Percentiles rank a stretch among this genome's conserved stretches.
Conservation (phyloP, 2,113 vertebrate species). For the Macrotus californicus region DNA sequence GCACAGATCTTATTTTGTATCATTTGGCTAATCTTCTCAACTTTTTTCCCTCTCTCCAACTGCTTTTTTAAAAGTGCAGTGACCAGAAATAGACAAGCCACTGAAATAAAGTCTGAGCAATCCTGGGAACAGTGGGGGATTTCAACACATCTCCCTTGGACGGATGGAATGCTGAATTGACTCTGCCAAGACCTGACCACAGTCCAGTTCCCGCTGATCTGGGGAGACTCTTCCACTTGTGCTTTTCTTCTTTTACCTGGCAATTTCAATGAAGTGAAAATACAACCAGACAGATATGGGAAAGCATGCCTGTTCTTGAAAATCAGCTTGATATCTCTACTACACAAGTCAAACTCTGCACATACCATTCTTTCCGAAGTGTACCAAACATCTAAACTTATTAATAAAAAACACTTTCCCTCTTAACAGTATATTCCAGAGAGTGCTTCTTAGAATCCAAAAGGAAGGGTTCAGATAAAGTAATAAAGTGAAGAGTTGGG, state of each 20-base stretch:
- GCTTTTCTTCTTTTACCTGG: neutral
- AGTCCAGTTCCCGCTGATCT: conserved; percentile 39
- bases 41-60: neutral
- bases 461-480: conserved; percentile 46
- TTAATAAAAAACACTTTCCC: neutral
- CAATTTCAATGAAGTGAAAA: conserved; percentile 29
- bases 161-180: neutral
- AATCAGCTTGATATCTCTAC: conserved; percentile 20
- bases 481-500: conserved; percentile 63
- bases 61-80: conserved; percentile 14
- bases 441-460: conserved; percentile 27
- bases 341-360: neutral
- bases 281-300: neutral
- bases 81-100: conserved; percentile 39
- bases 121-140: conserved; percentile 40
- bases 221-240: neutral
- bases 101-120: conserved; percentile 41
- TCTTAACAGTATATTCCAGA: neutral
- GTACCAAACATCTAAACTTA: conserved; percentile 33
- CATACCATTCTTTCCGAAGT: neutral
- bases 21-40: conserved; percentile 21
- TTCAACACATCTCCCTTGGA: conserved; percentile 55
- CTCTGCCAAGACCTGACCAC: conserved; percentile 42
- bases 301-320: neutral
- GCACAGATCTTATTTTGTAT: conserved; percentile 32